Evolutionary conservation across 2,113 vertebrate species (phyloP).

Genomic region (Jacana jacana): DNA sequence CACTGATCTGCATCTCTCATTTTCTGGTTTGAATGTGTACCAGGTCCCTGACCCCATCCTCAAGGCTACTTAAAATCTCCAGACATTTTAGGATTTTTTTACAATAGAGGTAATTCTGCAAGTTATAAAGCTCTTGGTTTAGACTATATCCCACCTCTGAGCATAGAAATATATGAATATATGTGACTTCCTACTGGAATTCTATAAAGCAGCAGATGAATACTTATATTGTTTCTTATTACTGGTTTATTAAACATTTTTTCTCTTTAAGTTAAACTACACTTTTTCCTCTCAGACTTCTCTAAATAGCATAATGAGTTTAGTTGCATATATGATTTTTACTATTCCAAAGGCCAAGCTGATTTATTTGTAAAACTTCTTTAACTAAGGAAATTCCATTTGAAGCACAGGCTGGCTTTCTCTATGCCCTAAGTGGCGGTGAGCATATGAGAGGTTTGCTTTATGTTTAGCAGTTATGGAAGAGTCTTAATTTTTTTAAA

Average conservation of each 20-base stretch:
- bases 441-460: background rate
- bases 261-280: background rate
- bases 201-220: background rate
- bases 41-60: no score
- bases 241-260: background rate
- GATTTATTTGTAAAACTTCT: background rate
- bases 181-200: background rate
- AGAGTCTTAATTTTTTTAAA: background rate
- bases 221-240: background rate
- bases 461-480: background rate
- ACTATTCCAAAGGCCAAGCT: background rate
- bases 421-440: background rate
- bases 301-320: background rate
- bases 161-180: background rate
- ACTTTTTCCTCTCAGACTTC: background rate
- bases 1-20: no score
- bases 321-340: background rate
- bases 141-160: background rate
- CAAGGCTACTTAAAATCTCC: no score
- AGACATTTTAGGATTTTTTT: background rate
- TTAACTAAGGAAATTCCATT: background rate
- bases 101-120: background rate
- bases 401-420: background rate
- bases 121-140: background rate
- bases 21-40: no score